Evolutionary conservation across 2,113 vertebrate genomes (phyloP), one percentile per base, ranked within the genome.

Genomic region (Hippocampus abdominalis): DNA sequence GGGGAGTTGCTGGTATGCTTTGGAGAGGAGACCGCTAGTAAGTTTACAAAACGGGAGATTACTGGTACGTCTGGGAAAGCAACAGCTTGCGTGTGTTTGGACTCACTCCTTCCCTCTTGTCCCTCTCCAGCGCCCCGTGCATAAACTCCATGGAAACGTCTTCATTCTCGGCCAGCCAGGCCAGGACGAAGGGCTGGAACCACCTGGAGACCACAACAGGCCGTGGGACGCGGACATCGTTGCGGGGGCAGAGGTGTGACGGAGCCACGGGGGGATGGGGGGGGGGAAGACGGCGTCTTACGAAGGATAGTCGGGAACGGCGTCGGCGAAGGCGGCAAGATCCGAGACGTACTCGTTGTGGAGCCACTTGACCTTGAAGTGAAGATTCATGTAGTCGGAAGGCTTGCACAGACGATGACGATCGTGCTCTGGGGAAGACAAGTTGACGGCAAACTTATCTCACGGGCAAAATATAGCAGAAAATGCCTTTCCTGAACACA

Each of bases 311-410:
- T 98, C 95, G 0, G 97, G 96, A 80, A 96, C 93, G 21, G 88
- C 80, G 39, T 90, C 93, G 57, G 88, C 88, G 87, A 95, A 91
- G 83, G 88, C 83, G 15, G 94, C 92, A 82, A 98, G 94, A 60
- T 96, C 94, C 54, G 69, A 86, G 7, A 97, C 88, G 0, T 98
- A 99, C 76, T 99, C 97, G 2, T 96, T 98, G 91, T 96, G 91
- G 4, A 99, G 93, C 97, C 97, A 98, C 84, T 99, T 98, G 83
- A 99, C 96, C 89, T 98, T 99, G 90, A 99, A 99, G 89, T 98
- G 97, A 68, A 99, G 93, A 88, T 98, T 99, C 97, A 99, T 99
- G 90, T 99, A 99, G 91, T 98, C 97, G 0, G 96, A 94, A 2
- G 94, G 95, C 87, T 94, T 97, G 79, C 96, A 99, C 32, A 98